Conservation (phyloP, 2,797 vertebrate genomes). For the Rhincodon typus region DNA sequence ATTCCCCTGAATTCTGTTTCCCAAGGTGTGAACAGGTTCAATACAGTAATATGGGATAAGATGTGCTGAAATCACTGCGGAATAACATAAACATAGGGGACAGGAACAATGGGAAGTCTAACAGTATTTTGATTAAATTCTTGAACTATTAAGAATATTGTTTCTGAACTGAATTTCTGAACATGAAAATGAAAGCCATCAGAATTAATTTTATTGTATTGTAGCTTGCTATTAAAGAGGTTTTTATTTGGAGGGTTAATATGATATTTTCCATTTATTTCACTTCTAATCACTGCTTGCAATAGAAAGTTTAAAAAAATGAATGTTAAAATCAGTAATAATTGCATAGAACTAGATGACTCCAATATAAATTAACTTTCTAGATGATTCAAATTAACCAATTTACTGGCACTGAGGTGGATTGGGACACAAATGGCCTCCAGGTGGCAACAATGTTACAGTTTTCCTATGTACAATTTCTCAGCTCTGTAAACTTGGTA, state of each 20-base stretch:
- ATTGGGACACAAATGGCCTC: background rate
- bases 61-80: background rate
- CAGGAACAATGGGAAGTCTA: background rate
- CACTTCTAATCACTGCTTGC: background rate
- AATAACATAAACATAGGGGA: background rate
- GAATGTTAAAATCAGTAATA: background rate
- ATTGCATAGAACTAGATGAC: background rate
- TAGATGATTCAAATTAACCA: background rate
- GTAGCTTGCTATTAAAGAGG: background rate
- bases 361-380: background rate
- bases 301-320: background rate
- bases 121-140: background rate
- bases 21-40: background rate
- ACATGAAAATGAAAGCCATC: background rate
- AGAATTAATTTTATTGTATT: background rate
- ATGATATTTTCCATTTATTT: background rate
- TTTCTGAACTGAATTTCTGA: background rate
- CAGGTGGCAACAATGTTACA: constrained; percentile 6
- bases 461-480: background rate
- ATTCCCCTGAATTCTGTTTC: background rate
- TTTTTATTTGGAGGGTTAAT: background rate
- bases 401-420: background rate
- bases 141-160: background rate
- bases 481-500: background rate
- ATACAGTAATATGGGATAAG: background rate